A percentile compares a stretch with the other conserved stretches of the same genome.
These are phyloP conservation scores for Nymphalis polychloros DNA, from an alignment of 2,888 invertebrate genomes.

Conservation along the genomic window DNA sequence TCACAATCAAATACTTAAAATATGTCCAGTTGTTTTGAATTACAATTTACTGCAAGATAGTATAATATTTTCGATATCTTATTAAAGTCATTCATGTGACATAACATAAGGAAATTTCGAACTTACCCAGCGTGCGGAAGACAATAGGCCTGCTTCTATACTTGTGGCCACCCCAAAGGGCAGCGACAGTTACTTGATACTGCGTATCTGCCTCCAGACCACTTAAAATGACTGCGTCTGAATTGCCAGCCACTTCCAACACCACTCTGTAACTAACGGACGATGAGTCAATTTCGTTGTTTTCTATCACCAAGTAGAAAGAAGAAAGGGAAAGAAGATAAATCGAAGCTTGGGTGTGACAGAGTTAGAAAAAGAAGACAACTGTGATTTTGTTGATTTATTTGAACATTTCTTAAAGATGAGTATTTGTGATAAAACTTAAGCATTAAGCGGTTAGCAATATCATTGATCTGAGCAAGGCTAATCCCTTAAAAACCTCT, in stretches of 20 bases:
- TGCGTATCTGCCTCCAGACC: conserved; percentile 92
- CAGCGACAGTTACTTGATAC: conserved; percentile 93
- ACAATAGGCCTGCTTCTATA: conserved; percentile 93
- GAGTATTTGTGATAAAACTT: too few relatives aligned
- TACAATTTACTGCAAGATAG: too few relatives aligned
- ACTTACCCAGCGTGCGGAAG: conserved; percentile 92
- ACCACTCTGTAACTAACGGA: conserved; percentile 96
- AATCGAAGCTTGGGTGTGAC: conserved; percentile 17
- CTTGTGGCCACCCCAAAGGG: conserved; percentile 90
- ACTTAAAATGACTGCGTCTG: conserved; percentile 91
- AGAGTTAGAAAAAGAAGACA: conserved; percentile 8
- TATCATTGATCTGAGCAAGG: too few relatives aligned
- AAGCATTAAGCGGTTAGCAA: too few relatives aligned
- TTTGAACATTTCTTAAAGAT: too few relatives aligned
- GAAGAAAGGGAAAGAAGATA: conserved; percentile 53
- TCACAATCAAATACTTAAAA: too few relatives aligned
- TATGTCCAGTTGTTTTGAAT: too few relatives aligned
- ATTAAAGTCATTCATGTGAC: background rate
- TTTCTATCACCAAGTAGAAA: conserved; percentile 60
- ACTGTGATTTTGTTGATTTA: background rate
- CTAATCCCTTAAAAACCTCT: too few relatives aligned
- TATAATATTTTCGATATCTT: background rate
- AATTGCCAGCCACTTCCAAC: conserved; percentile 93
- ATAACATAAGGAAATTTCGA: background rate
- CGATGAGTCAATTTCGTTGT: conserved; percentile 82